These are phyloP conservation scores for Yasuhikotakia modesta DNA, from an alignment of 2,797 vertebrate species.

Conservation along the genomic window DNA sequence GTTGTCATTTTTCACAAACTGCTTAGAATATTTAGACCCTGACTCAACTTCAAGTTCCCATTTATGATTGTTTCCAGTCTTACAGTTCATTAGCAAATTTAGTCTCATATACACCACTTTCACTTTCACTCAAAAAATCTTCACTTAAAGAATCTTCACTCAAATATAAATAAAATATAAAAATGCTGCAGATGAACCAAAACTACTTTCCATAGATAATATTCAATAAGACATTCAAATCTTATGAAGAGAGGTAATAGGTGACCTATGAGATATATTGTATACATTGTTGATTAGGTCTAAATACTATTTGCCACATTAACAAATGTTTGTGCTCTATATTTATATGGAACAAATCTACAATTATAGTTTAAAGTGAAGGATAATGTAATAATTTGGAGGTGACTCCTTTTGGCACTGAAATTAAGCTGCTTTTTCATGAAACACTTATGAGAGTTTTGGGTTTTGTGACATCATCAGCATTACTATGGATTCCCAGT, in stretches of 20 bases:
- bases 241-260: background rate
- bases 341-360: background rate
- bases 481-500: slow-evolving; percentile 10
- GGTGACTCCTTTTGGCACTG: slow-evolving; percentile 28
- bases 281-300: background rate
- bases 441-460: background rate
- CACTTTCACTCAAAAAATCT: too few relatives aligned
- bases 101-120: too few relatives aligned
- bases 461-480: slow-evolving; percentile 1
- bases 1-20: background rate
- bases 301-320: slow-evolving; percentile 17
- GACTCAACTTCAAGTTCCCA: background rate
- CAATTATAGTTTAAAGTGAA: background rate
- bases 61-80: slow-evolving; percentile 1
- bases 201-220: background rate
- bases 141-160: too few relatives aligned
- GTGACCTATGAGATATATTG: background rate
- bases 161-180: too few relatives aligned
- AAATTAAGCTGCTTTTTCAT: slow-evolving; percentile 29
- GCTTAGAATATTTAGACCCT: background rate
- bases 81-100: background rate
- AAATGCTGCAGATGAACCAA: background rate
- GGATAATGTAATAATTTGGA: background rate
- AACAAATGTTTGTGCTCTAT: background rate
- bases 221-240: background rate